Percentiles rank a stretch among this genome's conserved stretches.
These are phyloP conservation scores for Yponomeuta evonymella DNA, from an alignment of 2,888 invertebrate genomes.

Conservation along the genomic window DNA sequence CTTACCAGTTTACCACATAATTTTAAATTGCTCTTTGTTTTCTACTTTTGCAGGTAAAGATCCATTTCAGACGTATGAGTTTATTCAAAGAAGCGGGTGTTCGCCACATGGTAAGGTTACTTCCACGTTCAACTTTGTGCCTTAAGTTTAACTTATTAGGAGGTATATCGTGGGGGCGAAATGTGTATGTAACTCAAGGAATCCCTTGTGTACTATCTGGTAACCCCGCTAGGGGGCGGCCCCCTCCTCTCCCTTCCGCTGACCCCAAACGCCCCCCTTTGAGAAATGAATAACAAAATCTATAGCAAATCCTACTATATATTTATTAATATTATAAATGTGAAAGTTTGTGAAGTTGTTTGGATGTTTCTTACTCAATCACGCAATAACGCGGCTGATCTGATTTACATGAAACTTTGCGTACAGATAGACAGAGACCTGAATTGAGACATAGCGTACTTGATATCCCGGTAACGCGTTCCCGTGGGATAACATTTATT, in stretches of 20 bases:
- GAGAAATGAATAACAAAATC: slow-evolving; percentile 52
- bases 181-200: background rate
- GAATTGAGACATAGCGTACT: too few species aligned
- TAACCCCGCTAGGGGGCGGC: slow-evolving; percentile 21
- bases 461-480: too few species aligned
- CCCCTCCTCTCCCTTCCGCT: slow-evolving; percentile 25
- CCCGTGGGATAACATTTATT: too few species aligned
- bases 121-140: background rate
- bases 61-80: background rate
- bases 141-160: background rate
- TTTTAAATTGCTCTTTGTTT: background rate
- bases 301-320: slow-evolving; percentile 34
- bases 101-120: background rate
- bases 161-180: background rate
- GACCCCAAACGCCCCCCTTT: background rate
- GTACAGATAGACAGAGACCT: too few species aligned
- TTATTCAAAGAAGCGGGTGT: background rate
- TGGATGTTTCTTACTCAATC: too few species aligned
- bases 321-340: too few species aligned
- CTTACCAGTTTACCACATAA: background rate
- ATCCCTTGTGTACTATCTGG: slow-evolving; percentile 21
- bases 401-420: too few species aligned
- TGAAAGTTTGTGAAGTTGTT: too few species aligned
- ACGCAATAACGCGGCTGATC: too few species aligned
- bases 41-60: background rate